phyloP scores from a whole-genome alignment of 2,797 vertebrate species.

The Phoebastria nigripes region DNA sequence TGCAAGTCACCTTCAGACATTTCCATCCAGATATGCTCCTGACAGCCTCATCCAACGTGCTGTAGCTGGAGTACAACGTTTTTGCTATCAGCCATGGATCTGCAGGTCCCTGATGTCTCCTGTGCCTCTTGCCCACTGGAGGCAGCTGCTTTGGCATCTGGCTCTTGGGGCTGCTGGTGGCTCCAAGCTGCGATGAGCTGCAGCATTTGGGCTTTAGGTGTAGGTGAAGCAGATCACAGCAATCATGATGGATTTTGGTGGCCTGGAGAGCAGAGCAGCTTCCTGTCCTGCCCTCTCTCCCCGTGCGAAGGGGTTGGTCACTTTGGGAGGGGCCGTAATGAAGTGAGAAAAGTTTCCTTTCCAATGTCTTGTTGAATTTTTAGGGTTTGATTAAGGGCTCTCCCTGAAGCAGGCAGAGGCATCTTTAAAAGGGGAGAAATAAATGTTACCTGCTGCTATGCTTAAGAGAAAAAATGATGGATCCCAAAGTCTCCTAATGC shows the following conservation, averaged over 20 bases:
- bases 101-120: neutral
- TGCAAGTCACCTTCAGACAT: neutral
- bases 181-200: neutral
- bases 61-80: neutral
- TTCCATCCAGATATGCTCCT: neutral
- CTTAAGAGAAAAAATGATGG: neutral
- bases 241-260: neutral
- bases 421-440: neutral
- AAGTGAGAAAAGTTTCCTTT: neutral
- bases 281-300: neutral
- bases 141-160: neutral
- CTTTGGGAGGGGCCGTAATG: neutral
- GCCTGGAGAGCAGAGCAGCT: neutral
- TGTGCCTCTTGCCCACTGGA: neutral
- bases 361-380: neutral
- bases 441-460: neutral
- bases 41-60: neutral
- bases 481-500: neutral
- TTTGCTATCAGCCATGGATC: neutral
- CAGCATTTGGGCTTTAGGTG: neutral
- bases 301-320: fast-evolving
- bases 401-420: neutral
- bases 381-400: neutral
- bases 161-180: neutral
- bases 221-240: neutral